Percentiles rank a stretch among this genome's conserved stretches.
Conservation (phyloP, 2,113 vertebrate species). For the Poecilia latipinna region DNA sequence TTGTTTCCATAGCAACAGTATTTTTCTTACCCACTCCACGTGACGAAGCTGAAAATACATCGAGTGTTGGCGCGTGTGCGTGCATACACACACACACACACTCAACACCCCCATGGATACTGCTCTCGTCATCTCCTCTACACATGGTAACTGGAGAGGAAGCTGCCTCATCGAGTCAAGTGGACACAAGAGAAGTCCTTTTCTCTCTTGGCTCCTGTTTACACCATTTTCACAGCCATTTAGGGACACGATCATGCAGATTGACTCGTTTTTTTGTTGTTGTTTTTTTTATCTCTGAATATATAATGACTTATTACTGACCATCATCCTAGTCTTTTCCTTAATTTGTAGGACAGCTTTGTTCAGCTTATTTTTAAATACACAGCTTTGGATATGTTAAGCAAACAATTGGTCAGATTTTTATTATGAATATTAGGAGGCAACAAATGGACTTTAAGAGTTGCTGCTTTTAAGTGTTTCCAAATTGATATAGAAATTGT, state of each 20-base stretch:
- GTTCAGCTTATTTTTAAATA: too few species aligned
- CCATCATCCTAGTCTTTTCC: too few species aligned
- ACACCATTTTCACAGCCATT: not conserved
- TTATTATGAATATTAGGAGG: too few species aligned
- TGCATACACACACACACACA: too few species aligned
- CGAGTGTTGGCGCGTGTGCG: not conserved
- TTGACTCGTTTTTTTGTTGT: too few species aligned
- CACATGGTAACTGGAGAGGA: slow-evolving; percentile 6
- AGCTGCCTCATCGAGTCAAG: not conserved
- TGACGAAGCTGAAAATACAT: slow-evolving; percentile 10
- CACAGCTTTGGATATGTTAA: too few species aligned
- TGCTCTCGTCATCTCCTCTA: not conserved
- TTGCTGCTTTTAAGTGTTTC: not conserved
- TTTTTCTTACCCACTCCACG: not conserved
- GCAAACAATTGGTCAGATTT: too few species aligned
- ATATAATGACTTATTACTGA: too few species aligned
- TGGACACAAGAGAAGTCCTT: not conserved
- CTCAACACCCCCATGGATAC: slow-evolving; percentile 1
- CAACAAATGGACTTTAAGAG: not conserved
- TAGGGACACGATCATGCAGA: not conserved
- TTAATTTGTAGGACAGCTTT: too few species aligned
- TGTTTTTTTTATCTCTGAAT: too few species aligned
- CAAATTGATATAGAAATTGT: too few species aligned
- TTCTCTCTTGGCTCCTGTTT: too few species aligned
- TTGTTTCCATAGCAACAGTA: slow-evolving; percentile 3